Base-by-base conservation (phyloP, 1,140 invertebrate species). In the Cotesia vestalis region DNA sequence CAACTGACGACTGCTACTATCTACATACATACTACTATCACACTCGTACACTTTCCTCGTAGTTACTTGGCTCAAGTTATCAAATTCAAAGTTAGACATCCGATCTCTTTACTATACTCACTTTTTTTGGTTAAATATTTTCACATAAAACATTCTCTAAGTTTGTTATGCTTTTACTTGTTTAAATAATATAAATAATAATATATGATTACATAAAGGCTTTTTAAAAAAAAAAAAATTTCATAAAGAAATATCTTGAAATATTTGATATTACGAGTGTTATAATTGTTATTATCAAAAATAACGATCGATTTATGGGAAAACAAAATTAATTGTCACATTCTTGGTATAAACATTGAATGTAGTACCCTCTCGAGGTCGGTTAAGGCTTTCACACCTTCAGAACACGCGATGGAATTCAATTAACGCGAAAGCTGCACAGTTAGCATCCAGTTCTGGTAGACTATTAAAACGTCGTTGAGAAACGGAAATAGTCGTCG, bases 341-440 rank as follows among this genome's bases (percentile, higher is more conserved):
- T 71, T 51, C 62, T 52, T 53, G 34, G 35, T 35, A 20, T 17
- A 63, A 71, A 52, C 14, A 71, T 71, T 38, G 35, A 12, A 11
- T 4, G 12, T 62, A 12, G 60, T 8, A 20, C 1, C 34, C 36
- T 38, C 4, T 61, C 6, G 11, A 17, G 9, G 35, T 52, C 35
- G 20, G 17, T 40, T 53, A 20, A 53, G 12, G 20, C 51, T 40
- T 53, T 53, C 51, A 35, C 64, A 66, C 38, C 27, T 46, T 64
- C 11, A 14, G 34, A 9, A 61, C 12, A 71, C 69, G 17, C 69
- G 51, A 67, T 61, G 64, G 71, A 72, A 72, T 72, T 72, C 64
- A 72, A 72, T 72, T 72, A 72, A 72, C 71, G 64, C 20, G 71
- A 61, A 72, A 72, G 64, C 71, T 61, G 53, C 53, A 64, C 62